Conservation (phyloP, 2,797 vertebrate species). For the Cyclura pinguis region DNA sequence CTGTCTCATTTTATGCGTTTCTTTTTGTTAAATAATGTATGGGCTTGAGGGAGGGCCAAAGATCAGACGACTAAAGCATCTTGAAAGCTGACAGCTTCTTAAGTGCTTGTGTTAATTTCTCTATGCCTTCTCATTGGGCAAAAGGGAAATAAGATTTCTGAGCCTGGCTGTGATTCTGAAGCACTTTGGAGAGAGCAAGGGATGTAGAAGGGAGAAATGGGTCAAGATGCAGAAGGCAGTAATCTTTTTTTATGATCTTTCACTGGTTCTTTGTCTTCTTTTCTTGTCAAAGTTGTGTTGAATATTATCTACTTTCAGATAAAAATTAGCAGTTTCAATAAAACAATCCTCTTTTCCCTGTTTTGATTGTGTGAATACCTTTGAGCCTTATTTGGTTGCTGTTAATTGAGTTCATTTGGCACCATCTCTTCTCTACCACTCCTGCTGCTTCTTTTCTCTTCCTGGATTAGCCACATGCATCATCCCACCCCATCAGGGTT, state of each 20-base stretch:
- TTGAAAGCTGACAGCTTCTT: conserved; percentile 72
- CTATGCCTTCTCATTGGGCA: conserved; percentile 42
- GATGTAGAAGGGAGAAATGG: background rate
- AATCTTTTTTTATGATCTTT: background rate
- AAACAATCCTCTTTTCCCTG: no score
- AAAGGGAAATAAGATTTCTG: conserved; percentile 60
- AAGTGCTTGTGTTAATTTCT: conserved; percentile 73
- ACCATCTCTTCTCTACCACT: background rate
- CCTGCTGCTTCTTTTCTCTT: conserved; percentile 18
- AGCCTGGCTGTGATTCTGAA: conserved; percentile 55
- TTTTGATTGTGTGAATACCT: background rate
- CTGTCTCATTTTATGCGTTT: conserved; percentile 78
- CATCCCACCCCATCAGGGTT: background rate
- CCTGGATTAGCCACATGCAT: conserved; percentile 31
- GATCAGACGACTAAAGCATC: conserved; percentile 71
- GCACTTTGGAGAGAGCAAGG: conserved; percentile 27
- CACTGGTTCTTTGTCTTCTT: background rate
- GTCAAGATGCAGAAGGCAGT: background rate
- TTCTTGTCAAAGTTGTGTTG: background rate
- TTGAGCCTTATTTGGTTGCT: background rate
- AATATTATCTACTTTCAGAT: no score
- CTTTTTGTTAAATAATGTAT: conserved; percentile 79
- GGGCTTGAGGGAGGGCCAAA: conserved; percentile 69
- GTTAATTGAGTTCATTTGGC: conserved; percentile 50
- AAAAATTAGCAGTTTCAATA: background rate